A percentile compares a stretch with the other conserved stretches of the same genome.
phyloP scores from a whole-genome alignment of 2,113 vertebrate genomes.

The Brachypteracias leptosomus region DNA sequence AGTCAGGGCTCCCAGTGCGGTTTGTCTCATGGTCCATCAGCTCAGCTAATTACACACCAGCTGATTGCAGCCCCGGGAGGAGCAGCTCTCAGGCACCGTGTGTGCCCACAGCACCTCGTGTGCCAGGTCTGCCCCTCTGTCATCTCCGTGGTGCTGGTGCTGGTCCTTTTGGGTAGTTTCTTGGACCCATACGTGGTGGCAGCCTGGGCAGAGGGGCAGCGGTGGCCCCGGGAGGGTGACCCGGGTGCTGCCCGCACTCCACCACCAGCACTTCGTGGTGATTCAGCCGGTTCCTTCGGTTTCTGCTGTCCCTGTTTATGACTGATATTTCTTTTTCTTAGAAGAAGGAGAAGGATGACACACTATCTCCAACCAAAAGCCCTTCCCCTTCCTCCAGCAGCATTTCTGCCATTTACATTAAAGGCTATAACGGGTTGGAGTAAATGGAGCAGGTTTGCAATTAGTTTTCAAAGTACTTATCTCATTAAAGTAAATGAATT shows the following conservation, averaged over 20 bases:
- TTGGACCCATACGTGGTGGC: background rate
- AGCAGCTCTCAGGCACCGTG: too few species aligned
- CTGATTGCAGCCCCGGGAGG: background rate
- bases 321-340: slow-evolving; percentile 34
- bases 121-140: fast-evolving
- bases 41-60: background rate
- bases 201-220: fast-evolving
- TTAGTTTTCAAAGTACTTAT: slow-evolving; percentile 97
- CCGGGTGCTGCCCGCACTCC: background rate
- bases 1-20: fast-evolving
- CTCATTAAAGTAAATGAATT: slow-evolving; percentile 99
- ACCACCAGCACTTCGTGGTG: fast-evolving
- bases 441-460: slow-evolving; percentile 92
- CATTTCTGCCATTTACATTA: slow-evolving; percentile 80
- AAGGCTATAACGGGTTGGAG: slow-evolving; percentile 80
- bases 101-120: too few species aligned
- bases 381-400: slow-evolving; percentile 67
- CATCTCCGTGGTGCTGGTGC: fast-evolving
- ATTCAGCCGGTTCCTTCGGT: fast-evolving
- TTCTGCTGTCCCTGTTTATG: background rate
- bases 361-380: background rate
- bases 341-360: slow-evolving; percentile 24
- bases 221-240: fast-evolving
- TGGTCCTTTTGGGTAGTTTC: background rate
- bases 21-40: background rate